Evolutionary conservation across 2,113 vertebrate genomes (phyloP).

Genomic region (Petrocephalus microphthalmus): DNA sequence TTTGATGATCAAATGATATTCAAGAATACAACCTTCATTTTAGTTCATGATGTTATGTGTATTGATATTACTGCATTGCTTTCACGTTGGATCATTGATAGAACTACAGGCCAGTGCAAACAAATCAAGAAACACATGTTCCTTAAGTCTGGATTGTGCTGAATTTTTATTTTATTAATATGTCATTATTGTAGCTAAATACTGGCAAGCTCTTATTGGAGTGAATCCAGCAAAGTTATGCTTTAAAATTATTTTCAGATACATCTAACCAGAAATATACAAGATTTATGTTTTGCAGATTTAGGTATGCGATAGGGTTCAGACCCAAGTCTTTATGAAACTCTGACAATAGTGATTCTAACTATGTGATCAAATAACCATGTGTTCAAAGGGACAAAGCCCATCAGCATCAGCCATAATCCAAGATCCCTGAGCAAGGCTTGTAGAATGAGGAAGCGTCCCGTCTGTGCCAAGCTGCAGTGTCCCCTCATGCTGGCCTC

Average conservation of each 20-base stretch:
- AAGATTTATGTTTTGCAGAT: too few species aligned
- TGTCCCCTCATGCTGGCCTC: not conserved
- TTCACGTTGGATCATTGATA: not conserved
- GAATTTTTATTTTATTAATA: not conserved
- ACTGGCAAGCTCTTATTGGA: not conserved
- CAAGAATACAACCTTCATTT: not conserved
- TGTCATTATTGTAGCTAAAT: not conserved
- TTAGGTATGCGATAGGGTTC: too few species aligned
- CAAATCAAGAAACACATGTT: not conserved
- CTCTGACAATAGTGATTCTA: not conserved
- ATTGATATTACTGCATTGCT: not conserved
- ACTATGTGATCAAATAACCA: not conserved
- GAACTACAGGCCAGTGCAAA: not conserved
- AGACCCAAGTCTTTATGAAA: not conserved
- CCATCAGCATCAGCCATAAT: not conserved
- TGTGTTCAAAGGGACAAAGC: not conserved
- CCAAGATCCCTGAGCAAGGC: not conserved
- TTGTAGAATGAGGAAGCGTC: not conserved
- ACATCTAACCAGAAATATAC: too few species aligned
- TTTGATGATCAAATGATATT: not conserved
- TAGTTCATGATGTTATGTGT: not conserved
- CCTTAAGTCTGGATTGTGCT: not conserved
- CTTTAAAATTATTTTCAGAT: not conserved
- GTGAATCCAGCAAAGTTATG: not conserved
- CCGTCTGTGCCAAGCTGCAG: not conserved